Base-by-base conservation (phyloP, 2,888 invertebrate genomes). In the Hermaeophaga mercurialis region DNA sequence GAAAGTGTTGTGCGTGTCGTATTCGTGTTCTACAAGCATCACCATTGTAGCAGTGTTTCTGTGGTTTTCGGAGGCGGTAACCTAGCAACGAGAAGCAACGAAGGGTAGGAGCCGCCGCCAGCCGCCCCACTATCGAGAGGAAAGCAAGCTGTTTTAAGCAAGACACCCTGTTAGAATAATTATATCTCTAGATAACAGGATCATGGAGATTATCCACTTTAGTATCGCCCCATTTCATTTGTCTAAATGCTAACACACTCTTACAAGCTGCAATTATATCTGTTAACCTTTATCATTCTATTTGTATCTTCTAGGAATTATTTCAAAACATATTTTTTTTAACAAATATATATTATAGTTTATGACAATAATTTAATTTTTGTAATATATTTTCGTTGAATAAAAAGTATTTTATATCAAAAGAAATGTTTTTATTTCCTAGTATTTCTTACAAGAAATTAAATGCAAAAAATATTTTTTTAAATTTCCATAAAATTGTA, bases 81-180 rank as follows among this genome's bases (percentile, higher is more conserved):
- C 77, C 75, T 76, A 75, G 76, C 76, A 77, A 77, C 77, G 73
- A 34, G 46, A 48, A 53, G 55, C 54, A 50, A 36, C 43, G 60
- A 62, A 62, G 64, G 63, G 67, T 66, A 63, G 68, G 70, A 69
- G 69, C 68, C 69, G 65, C 69, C 69, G 62, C 38, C 38, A 22
- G 12, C 41, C 43, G 43, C 43, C 63, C 70, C 59, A 67, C 70
- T 71, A 74, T 74, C 74, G 71, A 73, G 72, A 74, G 73, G 71
- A 73, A 72, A 74, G 73, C 78, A 78, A 78, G 78, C 78, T 78
- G 78, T 77, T 78, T 77, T 75, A 76, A 76, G 73, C 76, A 77
- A 78, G 77, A 77, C 77, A 77, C 76, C 76, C 77, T 74, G 78
- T 78, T 76, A 75, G 77, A 77, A 78, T 78, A 78, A 78, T 78